Percentiles rank a stretch among this genome's conserved stretches.
These are phyloP conservation scores for Lydus trimaculatus DNA, from an alignment of 2,888 invertebrate genomes.

Conservation along the genomic window DNA sequence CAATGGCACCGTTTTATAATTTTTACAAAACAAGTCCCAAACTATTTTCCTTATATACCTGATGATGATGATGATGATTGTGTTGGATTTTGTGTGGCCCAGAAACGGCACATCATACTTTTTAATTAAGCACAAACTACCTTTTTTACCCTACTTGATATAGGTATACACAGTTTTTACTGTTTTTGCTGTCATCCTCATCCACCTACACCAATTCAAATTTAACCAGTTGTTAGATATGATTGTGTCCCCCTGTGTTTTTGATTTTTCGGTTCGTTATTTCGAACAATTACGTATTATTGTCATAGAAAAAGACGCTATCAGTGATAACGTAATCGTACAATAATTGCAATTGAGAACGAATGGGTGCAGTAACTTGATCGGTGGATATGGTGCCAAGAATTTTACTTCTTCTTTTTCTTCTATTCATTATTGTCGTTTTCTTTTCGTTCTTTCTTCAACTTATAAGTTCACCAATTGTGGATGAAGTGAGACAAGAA, in stretches of 20 bases:
- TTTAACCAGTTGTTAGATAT: background rate
- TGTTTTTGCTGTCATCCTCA: background rate
- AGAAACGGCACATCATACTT: conserved; percentile 42
- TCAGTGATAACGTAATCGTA: background rate
- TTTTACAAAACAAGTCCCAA: conserved; percentile 44
- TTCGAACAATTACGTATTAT: too few relatives aligned
- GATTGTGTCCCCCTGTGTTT: too few relatives aligned
- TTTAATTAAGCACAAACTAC: conserved; percentile 23
- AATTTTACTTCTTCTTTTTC: background rate
- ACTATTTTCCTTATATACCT: conserved; percentile 41
- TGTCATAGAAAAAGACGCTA: background rate
- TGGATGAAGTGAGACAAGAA: background rate
- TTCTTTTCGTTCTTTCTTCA: background rate
- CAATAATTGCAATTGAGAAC: background rate
- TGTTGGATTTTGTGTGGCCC: conserved; percentile 38
- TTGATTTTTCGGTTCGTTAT: background rate
- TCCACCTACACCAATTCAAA: background rate
- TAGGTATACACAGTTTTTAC: background rate
- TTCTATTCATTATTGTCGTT: background rate
- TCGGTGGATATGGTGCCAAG: background rate
- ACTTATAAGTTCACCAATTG: background rate
- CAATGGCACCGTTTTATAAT: conserved; percentile 46
- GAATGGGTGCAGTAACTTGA: background rate
- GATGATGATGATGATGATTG: conserved; percentile 16
- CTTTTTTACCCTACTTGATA: background rate